phyloP scores from a whole-genome alignment of 1,140 invertebrate genomes.

The Pissodes strobi region DNA sequence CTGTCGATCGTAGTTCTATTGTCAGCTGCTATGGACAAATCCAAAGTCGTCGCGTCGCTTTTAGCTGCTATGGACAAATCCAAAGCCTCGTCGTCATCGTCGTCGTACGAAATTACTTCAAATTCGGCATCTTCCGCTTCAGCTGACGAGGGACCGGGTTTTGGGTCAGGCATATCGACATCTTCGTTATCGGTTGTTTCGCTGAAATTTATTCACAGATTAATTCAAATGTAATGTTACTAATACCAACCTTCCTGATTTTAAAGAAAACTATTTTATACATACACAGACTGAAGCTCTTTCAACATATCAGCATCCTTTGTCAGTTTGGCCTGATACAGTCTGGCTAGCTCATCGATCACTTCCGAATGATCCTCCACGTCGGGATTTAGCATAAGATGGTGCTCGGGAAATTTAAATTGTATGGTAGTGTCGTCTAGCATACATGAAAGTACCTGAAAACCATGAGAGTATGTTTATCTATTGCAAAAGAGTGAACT shows the following conservation, averaged over 20 bases:
- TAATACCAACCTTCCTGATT: no score
- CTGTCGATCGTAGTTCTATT: slow-evolving; percentile 25
- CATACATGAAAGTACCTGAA: slow-evolving; percentile 2
- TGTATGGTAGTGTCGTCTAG: slow-evolving; percentile 48
- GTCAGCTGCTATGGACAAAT: neutral
- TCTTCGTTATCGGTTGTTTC: neutral
- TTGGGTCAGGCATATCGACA: neutral
- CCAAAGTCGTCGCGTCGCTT: slow-evolving; percentile 18
- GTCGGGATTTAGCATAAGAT: slow-evolving; percentile 64
- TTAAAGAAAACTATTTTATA: no score
- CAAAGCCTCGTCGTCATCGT: slow-evolving; percentile 23
- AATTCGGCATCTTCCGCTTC: slow-evolving; percentile 2
- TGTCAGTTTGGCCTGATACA: slow-evolving; percentile 50
- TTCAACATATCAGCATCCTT: slow-evolving; percentile 2
- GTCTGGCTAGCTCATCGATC: slow-evolving; percentile 58
- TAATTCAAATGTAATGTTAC: no score
- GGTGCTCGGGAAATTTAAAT: slow-evolving; percentile 64
- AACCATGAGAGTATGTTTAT: no score
- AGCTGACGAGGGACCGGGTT: neutral
- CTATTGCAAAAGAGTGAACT: no score
- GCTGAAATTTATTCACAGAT: no score
- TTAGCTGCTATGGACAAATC: slow-evolving; percentile 24
- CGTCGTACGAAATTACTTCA: neutral
- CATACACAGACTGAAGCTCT: neutral
- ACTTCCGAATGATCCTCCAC: slow-evolving; percentile 59